These are phyloP conservation scores for Sarcophaga peregrina DNA, from an alignment of 1,140 invertebrate genomes.

Conservation along the genomic window DNA sequence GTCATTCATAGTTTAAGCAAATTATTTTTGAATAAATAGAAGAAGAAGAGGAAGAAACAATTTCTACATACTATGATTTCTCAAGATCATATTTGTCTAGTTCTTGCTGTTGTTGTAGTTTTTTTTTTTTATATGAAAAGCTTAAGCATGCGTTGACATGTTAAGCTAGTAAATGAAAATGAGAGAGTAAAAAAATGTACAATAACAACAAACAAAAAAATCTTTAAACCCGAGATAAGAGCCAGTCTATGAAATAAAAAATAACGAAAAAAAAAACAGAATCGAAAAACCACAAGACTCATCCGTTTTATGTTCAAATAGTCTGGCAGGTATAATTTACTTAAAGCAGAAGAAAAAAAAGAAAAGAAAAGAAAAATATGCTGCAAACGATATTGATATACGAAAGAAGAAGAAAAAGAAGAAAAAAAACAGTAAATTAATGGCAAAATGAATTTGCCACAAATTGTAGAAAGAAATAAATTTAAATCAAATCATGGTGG, in stretches of 20 bases:
- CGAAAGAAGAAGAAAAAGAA: neutral
- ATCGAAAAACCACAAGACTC: neutral
- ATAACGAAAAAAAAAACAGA: too few species aligned
- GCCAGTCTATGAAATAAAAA: neutral
- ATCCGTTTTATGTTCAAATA: conserved; percentile 8
- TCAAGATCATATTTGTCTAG: conserved; percentile 1
- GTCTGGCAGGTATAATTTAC: conserved; percentile 11
- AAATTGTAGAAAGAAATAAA: neutral
- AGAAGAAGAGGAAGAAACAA: neutral
- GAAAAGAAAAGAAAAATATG: neutral
- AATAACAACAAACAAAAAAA: neutral
- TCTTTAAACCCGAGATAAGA: neutral
- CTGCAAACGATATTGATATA: neutral
- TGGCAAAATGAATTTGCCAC: neutral
- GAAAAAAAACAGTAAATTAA: neutral
- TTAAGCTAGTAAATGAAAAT: neutral
- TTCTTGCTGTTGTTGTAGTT: neutral
- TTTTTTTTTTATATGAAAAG: neutral
- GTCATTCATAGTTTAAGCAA: conserved; percentile 20
- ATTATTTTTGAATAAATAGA: conserved; percentile 14
- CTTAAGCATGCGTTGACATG: conserved; percentile 17
- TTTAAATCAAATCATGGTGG: conserved; percentile 1
- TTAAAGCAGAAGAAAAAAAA: neutral
- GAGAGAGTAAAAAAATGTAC: conserved; percentile 7
- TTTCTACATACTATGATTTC: conserved; percentile 4